A percentile compares a stretch with the other conserved stretches of the same genome.
These are phyloP conservation scores for Pterostichus niger DNA, from an alignment of 2,888 invertebrate species.

Conservation along the genomic window DNA sequence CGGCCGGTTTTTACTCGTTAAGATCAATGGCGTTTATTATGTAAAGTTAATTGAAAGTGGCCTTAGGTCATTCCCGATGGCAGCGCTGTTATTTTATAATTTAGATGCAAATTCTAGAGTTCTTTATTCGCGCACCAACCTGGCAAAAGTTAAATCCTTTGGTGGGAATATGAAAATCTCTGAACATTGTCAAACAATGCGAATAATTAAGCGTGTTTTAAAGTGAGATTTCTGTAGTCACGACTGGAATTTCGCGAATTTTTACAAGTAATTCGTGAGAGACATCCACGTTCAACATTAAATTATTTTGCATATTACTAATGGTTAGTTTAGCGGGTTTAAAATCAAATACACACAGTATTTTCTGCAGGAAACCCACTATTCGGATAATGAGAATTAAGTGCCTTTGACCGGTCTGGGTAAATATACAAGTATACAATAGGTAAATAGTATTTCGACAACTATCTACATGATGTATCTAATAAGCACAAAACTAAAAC, in stretches of 20 bases:
- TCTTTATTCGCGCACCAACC: constrained; percentile 34
- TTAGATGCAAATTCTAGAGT: constrained; percentile 55
- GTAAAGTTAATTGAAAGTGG: constrained; percentile 28
- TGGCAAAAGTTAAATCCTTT: constrained; percentile 25
- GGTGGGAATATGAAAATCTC: constrained; percentile 38
- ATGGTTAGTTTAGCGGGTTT: too few species aligned
- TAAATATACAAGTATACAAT: too few species aligned
- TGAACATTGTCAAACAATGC: constrained; percentile 43
- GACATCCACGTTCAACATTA: neutral
- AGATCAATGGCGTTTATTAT: constrained; percentile 15
- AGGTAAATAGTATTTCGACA: too few species aligned
- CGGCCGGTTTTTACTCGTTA: constrained; percentile 9
- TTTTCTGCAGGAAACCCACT: too few species aligned
- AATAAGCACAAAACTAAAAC: too few species aligned
- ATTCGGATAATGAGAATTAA: too few species aligned
- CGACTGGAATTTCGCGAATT: neutral
- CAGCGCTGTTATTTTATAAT: constrained; percentile 52
- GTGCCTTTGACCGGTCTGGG: too few species aligned
- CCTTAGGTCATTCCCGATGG: neutral
- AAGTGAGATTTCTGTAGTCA: constrained; percentile 18
- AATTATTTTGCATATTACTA: neutral
- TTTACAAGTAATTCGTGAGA: neutral
- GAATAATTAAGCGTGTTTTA: constrained; percentile 44
- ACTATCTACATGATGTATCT: too few species aligned
- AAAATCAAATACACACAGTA: too few species aligned